Evolutionary conservation across 2,888 invertebrate species (phyloP).

Genomic region (Tuta absoluta): DNA sequence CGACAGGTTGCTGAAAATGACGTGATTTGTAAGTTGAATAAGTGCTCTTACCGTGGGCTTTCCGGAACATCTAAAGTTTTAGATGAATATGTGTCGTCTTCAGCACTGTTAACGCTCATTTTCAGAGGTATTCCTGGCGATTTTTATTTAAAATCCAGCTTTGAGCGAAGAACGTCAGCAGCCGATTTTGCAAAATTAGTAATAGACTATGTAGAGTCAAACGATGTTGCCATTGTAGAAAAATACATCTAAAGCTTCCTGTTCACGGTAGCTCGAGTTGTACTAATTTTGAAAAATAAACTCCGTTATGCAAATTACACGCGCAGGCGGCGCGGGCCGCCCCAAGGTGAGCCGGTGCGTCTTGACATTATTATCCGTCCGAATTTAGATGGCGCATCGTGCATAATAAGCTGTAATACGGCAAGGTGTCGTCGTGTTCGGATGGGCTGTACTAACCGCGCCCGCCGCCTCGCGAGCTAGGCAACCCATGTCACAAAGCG

Average conservation of each 20-base stretch:
- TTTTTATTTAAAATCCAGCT: constrained; percentile 29
- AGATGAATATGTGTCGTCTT: constrained; percentile 51
- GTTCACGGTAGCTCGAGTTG: too few species aligned
- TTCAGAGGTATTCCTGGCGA: constrained; percentile 35
- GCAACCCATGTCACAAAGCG: too few species aligned
- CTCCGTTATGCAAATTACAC: too few species aligned
- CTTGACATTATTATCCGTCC: too few species aligned
- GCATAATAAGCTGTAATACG: too few species aligned
- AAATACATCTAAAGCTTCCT: neutral
- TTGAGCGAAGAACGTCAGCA: constrained; percentile 37
- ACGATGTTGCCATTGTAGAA: constrained; percentile 13
- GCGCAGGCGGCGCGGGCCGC: too few species aligned
- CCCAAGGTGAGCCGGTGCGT: too few species aligned
- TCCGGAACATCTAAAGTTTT: constrained; percentile 51
- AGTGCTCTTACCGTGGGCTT: constrained; percentile 60
- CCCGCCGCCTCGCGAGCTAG: too few species aligned
- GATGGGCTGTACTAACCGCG: too few species aligned
- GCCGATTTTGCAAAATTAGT: constrained; percentile 32
- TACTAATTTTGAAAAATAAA: too few species aligned
- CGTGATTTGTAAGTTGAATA: constrained; percentile 38
- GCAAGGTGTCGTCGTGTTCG: too few species aligned
- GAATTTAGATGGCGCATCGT: too few species aligned
- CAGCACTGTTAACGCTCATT: constrained; percentile 57
- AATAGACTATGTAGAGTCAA: constrained; percentile 34
- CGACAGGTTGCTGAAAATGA: constrained; percentile 40